A percentile compares a stretch with the other conserved stretches of the same genome.
phyloP scores from a whole-genome alignment of 2,888 invertebrate genomes.

The Sinotaia quadrata region DNA sequence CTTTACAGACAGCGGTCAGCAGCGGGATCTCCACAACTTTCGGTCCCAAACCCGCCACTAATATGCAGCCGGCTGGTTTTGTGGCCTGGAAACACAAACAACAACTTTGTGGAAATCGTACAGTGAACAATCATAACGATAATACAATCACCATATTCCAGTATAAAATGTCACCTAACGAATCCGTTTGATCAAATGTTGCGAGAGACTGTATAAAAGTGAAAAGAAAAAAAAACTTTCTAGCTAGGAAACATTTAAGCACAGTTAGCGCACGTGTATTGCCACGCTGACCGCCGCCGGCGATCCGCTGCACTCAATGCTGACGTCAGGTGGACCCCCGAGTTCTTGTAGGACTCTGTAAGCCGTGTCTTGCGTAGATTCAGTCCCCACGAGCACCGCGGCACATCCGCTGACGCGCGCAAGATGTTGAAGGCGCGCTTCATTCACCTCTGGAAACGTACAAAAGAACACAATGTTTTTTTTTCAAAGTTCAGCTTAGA shows the following conservation, averaged over 20 bases:
- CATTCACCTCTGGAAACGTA: not conserved
- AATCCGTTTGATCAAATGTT: too few relatives aligned
- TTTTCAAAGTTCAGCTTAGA: too few relatives aligned
- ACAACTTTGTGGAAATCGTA: not conserved
- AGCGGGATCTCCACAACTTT: slow-evolving; percentile 85
- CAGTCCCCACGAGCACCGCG: not conserved
- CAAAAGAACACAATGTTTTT: not conserved
- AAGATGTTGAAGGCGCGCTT: slow-evolving; percentile 5
- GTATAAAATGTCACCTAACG: too few relatives aligned
- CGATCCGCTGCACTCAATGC: slow-evolving; percentile 90
- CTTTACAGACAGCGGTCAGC: slow-evolving; percentile 83
- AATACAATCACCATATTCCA: too few relatives aligned
- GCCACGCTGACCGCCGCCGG: slow-evolving; percentile 83
- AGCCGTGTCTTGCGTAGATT: not conserved
- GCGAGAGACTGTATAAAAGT: too few relatives aligned
- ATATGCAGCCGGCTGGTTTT: slow-evolving; percentile 85
- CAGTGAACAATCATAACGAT: not conserved
- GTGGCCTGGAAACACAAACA: slow-evolving; percentile 79
- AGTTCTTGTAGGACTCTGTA: slow-evolving; percentile 29
- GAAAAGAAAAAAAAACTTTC: too few relatives aligned
- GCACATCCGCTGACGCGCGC: not conserved
- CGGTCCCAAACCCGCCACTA: slow-evolving; percentile 89
- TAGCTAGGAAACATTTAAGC: too few relatives aligned
- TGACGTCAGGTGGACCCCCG: slow-evolving; percentile 78
- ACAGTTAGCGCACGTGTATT: slow-evolving; percentile 82